Percentiles rank a stretch among this genome's conserved stretches.
Conservation (phyloP, 2,113 vertebrate genomes). For the Phalacrocorax carbo region DNA sequence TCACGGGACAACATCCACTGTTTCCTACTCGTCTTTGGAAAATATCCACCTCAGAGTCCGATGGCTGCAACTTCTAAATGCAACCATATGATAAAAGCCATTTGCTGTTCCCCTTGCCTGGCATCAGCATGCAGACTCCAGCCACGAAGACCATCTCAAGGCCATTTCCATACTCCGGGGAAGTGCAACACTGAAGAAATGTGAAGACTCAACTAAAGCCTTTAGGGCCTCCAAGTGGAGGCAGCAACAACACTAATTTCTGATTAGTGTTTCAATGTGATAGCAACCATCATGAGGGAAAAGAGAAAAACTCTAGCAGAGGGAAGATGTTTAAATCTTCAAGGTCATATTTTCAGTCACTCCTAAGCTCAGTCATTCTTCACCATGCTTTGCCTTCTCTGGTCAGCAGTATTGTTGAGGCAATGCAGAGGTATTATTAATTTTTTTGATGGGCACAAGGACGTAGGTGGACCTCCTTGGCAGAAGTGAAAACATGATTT, state of each 20-base stretch:
- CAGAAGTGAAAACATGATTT: not conserved
- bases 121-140: not conserved
- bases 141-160: not conserved
- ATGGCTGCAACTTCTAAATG: not conserved
- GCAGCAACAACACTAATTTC: not conserved
- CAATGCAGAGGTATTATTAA: not conserved
- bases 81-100: not conserved
- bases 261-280: not conserved
- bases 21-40: not conserved
- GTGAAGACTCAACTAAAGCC: not conserved
- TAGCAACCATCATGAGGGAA: not conserved
- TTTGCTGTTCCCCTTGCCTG: not conserved
- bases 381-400: not conserved
- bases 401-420: not conserved
- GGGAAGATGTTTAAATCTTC: not conserved
- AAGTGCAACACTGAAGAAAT: not conserved
- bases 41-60: not conserved
- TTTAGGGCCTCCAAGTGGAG: not conserved
- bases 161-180: not conserved
- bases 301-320: not conserved
- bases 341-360: not conserved
- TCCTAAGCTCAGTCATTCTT: not conserved
- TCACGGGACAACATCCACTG: not conserved
- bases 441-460: not conserved
- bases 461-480: not conserved